A percentile compares a stretch with the other conserved stretches of the same genome.
Conservation (phyloP, 1,140 invertebrate species). For the Liolophura sinensis region DNA sequence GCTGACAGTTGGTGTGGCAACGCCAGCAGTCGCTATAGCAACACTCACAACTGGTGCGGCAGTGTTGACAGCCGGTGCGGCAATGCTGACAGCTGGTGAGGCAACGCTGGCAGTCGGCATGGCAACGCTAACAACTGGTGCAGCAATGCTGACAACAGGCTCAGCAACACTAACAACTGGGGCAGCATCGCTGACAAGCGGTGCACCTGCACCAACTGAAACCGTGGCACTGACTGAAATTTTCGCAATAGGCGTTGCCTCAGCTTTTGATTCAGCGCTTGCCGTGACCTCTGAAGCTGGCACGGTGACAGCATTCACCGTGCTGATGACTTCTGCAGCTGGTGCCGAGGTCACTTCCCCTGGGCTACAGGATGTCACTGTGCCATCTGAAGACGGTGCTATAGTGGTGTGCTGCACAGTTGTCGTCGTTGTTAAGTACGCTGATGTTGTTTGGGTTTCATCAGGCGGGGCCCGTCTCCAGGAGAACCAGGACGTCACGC, state of each 20-base stretch:
- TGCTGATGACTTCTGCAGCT: no score
- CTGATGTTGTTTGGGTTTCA: neutral
- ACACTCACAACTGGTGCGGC: neutral
- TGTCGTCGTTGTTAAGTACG: slow-evolving; percentile 1
- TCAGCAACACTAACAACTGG: neutral
- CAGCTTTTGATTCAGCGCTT: neutral
- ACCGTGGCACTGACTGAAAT: neutral
- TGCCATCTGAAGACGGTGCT: neutral
- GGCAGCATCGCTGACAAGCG: neutral
- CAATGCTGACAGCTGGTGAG: slow-evolving; percentile 11
- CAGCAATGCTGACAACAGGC: neutral
- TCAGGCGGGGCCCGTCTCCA: slow-evolving; percentile 64
- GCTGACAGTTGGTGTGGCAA: slow-evolving; percentile 12
- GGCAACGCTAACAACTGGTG: neutral
- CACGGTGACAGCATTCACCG: neutral
- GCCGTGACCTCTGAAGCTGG: neutral
- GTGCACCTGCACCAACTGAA: neutral
- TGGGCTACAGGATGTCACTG: neutral
- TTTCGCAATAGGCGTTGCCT: neutral
- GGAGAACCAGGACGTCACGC: slow-evolving; percentile 68
- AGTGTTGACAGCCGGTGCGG: slow-evolving; percentile 8
- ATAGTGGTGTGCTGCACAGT: neutral
- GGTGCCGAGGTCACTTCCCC: neutral
- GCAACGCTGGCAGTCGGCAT: slow-evolving; percentile 7
- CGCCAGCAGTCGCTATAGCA: slow-evolving; percentile 10